A percentile compares a stretch with the other conserved stretches of the same genome.
Evolutionary conservation across 2,888 invertebrate genomes (phyloP).

Genomic region (Nomada fabriciana): DNA sequence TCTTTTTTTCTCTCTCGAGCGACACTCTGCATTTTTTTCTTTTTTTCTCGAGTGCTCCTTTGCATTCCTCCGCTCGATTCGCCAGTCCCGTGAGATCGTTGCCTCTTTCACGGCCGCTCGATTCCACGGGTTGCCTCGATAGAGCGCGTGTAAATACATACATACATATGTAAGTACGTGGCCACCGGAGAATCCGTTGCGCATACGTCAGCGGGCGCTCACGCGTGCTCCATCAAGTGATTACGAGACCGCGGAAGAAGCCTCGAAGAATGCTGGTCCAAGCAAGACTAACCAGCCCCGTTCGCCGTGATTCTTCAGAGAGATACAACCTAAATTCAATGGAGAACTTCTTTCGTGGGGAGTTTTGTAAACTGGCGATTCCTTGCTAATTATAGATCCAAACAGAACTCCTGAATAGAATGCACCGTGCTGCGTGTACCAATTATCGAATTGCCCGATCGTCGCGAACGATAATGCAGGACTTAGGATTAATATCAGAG

Average conservation of each 20-base stretch:
- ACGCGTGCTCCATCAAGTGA: conserved; percentile 39
- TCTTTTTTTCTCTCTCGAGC: conserved; percentile 1
- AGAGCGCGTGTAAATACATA: neutral
- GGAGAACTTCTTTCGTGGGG: neutral
- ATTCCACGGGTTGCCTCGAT: conserved; percentile 45
- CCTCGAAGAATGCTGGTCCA: conserved; percentile 30
- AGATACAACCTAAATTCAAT: conserved; percentile 15
- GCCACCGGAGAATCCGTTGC: conserved; percentile 45
- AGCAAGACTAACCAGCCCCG: conserved; percentile 19
- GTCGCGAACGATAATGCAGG: too few species aligned
- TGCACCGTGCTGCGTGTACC: too few species aligned
- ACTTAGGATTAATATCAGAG: too few species aligned
- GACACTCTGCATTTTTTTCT: conserved; percentile 20
- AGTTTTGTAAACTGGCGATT: neutral
- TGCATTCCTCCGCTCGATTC: conserved; percentile 56
- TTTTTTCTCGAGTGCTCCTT: conserved; percentile 22
- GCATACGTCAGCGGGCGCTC: conserved; percentile 52
- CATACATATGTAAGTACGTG: conserved; percentile 24
- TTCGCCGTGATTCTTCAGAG: neutral
- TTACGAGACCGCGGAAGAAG: conserved; percentile 38
- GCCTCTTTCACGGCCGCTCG: conserved; percentile 55
- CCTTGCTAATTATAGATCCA: too few species aligned
- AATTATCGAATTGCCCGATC: too few species aligned
- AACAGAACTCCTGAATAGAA: too few species aligned
- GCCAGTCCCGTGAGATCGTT: conserved; percentile 46